These are phyloP conservation scores for Rhynchophorus ferrugineus DNA, from an alignment of 1,140 invertebrate species.

Conservation along the genomic window DNA sequence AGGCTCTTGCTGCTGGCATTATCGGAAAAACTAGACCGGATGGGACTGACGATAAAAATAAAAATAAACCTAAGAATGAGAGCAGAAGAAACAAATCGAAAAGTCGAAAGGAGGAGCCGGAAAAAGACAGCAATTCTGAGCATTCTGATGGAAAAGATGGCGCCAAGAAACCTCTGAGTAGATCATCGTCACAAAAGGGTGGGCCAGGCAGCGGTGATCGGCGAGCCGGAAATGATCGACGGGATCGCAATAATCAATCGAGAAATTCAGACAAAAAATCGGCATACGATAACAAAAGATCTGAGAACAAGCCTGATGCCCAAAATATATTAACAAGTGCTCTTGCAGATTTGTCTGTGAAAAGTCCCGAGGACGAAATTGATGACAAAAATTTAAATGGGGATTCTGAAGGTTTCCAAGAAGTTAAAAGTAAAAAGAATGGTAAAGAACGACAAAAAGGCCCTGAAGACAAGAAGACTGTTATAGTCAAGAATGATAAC, in stretches of 20 bases:
- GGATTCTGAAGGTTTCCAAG: conserved; percentile 72
- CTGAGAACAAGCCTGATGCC: conserved; percentile 24
- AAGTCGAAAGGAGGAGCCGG: conserved; percentile 12
- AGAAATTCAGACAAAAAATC: conserved; percentile 7
- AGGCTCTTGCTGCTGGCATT: conserved; percentile 56
- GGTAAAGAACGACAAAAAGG: conserved; percentile 52
- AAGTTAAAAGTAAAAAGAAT: conserved; percentile 76
- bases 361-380: conserved; percentile 29
- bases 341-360: conserved; percentile 31
- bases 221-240: conserved; percentile 2
- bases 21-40: conserved; percentile 38
- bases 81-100: conserved; percentile 19
- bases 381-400: conserved; percentile 33
- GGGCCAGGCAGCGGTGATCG: neutral
- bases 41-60: conserved; percentile 23
- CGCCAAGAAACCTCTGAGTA: conserved; percentile 6
- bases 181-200: conserved; percentile 14
- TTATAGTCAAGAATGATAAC: conserved; percentile 39
- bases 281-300: conserved; percentile 17
- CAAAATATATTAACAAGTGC: conserved; percentile 26
- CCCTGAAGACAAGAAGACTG: conserved; percentile 43
- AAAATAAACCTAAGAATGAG: conserved; percentile 15
- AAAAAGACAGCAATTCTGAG: conserved; percentile 19
- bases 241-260: conserved; percentile 12
- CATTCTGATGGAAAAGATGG: conserved; percentile 24